Conservation (phyloP, 2,113 vertebrate species). For the Glaucomys volans region DNA sequence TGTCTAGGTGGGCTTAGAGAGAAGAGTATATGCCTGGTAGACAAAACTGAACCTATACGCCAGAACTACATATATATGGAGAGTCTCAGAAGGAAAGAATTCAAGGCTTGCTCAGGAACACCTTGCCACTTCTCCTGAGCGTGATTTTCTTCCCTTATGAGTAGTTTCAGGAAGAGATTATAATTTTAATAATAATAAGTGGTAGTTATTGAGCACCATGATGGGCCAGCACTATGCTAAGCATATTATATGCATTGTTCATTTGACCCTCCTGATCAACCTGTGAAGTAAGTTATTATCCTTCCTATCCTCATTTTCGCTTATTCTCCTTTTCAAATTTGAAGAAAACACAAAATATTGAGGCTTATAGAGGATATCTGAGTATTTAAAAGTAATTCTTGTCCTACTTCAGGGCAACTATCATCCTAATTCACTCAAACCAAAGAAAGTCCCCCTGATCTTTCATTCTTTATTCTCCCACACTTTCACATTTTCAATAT, state of each 20-base stretch:
- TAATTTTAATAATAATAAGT: background rate
- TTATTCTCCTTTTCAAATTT: background rate
- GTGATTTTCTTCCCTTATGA: conserved; percentile 33
- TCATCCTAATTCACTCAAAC: conserved; percentile 20
- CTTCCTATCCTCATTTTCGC: background rate
- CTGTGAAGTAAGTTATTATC: background rate
- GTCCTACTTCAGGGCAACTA: background rate
- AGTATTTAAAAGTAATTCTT: conserved; percentile 1
- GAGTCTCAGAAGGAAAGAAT: background rate
- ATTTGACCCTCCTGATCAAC: background rate
- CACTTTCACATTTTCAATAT: background rate
- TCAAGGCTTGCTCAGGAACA: background rate
- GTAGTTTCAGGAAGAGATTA: background rate
- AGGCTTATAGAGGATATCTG: background rate
- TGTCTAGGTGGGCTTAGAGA: background rate
- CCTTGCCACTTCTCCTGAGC: background rate
- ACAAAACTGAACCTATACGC: background rate
- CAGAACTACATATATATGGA: background rate
- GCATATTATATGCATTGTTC: background rate
- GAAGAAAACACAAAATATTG: background rate
- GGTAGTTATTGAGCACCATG: background rate
- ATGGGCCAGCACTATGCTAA: background rate
- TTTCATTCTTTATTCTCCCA: background rate
- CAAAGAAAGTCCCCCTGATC: background rate
- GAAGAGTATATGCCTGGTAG: fast-evolving